Conservation (phyloP, 2,113 vertebrate genomes). For the Penelope pileata region DNA sequence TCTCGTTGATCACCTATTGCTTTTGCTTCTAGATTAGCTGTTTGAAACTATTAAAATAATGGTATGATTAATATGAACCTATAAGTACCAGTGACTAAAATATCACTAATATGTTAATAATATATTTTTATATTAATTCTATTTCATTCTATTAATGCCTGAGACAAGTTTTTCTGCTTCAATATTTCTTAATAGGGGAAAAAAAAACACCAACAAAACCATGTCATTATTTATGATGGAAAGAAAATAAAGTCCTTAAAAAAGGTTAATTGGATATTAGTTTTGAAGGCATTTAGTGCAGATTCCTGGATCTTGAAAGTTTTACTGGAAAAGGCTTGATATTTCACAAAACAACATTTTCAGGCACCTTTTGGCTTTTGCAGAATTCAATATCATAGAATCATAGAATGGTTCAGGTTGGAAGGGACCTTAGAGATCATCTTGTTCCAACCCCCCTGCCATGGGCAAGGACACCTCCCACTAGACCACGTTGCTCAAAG, state of each 20-base stretch:
- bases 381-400: too few species aligned
- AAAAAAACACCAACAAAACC: rapidly evolving
- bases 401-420: too few species aligned
- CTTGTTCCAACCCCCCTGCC: too few species aligned
- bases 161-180: not conserved
- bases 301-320: not conserved
- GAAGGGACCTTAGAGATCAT: too few species aligned
- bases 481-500: too few species aligned
- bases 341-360: not conserved
- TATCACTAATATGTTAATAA: not conserved
- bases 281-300: not conserved
- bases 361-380: not conserved
- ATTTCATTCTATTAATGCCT: too few species aligned
- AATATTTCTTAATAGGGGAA: not conserved
- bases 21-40: not conserved
- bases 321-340: not conserved
- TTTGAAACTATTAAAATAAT: not conserved
- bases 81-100: not conserved
- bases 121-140: not conserved
- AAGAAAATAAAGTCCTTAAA: rapidly evolving
- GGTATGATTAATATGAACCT: not conserved
- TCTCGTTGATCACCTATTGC: not conserved
- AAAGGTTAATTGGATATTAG: rapidly evolving
- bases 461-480: too few species aligned
- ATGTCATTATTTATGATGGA: not conserved